Evolutionary conservation across 1,140 invertebrate genomes (phyloP), one percentile per base, ranked within the genome.

Genomic region (Bombus huntii): DNA sequence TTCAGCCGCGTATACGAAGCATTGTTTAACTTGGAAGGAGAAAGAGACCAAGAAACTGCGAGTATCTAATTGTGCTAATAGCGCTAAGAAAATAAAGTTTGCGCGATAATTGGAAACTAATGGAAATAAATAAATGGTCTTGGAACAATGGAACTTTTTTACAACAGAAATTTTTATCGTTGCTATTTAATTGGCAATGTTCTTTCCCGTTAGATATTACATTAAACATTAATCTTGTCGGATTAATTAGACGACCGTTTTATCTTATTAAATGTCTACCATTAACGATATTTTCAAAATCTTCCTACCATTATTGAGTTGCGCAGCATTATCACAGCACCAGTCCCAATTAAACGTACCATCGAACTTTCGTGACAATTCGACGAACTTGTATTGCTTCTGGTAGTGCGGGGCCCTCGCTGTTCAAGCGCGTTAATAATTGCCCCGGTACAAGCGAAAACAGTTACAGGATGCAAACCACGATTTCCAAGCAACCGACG

Each of bases 361-460:
- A 8, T 31, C 44, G 37, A 72, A 22, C 31, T n/a, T 71, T 44
- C 53, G n/a, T 31, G 22, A 47, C 66, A 77, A 42, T 73, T 66
- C 65, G n/a, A 53, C 22, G n/a, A 62, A 31, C 34, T 31, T 8
- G 44, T 28, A 37, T 12, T 22, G 28, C 25, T 13, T 59, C 25
- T 39, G 2, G 34, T 39, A 53, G 47, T 6, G 6, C 6, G 47
- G 1, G 0, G 6, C 1, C 3, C n/a, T 9, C 9, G 44, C 31
- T 72, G 83, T 62, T 80, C 76, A 39, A 85, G 68, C 53, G 76
- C 77, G 57, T 80, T 85, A 72, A 85, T 80, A 72, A 75, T 66
- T 57, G 6, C 12, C 39, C 34, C 25, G n/a, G 44, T 77, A 70
- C 81, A 53, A 59, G 65, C 57, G 81, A 77, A 70, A 77, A 83